These are phyloP conservation scores for Neotoma lepida DNA, from an alignment of 2,113 vertebrate species.

Conservation along the genomic window DNA sequence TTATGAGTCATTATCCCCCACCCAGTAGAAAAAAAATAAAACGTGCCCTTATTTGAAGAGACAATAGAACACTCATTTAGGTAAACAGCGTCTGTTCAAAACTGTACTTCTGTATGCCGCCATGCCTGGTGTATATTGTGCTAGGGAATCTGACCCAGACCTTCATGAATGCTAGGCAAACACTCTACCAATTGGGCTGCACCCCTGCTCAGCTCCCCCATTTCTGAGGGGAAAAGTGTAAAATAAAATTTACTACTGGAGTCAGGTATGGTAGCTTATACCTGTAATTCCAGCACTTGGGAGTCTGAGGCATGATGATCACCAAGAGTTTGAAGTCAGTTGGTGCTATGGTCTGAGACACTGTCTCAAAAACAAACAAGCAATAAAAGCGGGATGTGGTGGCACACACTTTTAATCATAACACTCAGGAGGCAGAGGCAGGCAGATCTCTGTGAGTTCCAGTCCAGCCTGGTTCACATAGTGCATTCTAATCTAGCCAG, in stretches of 20 bases:
- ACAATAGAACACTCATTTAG: background rate
- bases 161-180: background rate
- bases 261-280: background rate
- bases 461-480: background rate
- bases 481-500: background rate
- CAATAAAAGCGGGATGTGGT: no score
- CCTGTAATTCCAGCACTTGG: background rate
- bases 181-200: background rate
- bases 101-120: background rate
- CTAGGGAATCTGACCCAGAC: background rate
- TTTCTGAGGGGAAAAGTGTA: background rate
- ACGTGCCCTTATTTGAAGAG: background rate
- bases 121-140: background rate
- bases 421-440: background rate
- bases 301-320: background rate
- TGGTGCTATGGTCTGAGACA: background rate
- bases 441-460: background rate
- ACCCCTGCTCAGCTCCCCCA: background rate
- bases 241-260: background rate
- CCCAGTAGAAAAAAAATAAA: constrained; percentile 6
- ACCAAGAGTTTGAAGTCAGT: background rate
- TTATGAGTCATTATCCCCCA: background rate
- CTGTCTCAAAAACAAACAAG: background rate
- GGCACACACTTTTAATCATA: background rate
- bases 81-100: constrained; percentile 27